A percentile compares a stretch with the other conserved stretches of the same genome.
Evolutionary conservation across 2,113 vertebrate species (phyloP).

Genomic region (Prionailurus bengalensis): DNA sequence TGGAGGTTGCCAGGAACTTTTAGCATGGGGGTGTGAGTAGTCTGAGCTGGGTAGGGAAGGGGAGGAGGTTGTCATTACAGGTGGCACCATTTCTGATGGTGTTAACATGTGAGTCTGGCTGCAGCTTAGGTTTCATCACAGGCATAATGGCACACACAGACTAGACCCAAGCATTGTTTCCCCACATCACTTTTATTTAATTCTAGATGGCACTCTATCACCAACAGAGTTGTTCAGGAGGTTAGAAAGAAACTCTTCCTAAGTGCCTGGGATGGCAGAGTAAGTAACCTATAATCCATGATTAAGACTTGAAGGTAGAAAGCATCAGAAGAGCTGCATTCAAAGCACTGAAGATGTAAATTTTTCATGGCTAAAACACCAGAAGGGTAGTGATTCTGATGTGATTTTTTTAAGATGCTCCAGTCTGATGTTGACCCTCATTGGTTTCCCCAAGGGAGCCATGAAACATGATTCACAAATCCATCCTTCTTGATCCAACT

Average conservation of each 20-base stretch:
- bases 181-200: background rate
- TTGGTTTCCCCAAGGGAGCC: background rate
- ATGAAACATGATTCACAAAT: background rate
- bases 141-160: too few species aligned
- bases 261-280: background rate
- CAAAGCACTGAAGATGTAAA: background rate
- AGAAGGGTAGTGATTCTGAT: background rate
- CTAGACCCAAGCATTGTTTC: background rate
- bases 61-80: background rate
- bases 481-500: background rate
- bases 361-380: background rate
- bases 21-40: background rate
- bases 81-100: background rate
- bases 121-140: background rate
- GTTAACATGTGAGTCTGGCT: background rate
- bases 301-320: background rate
- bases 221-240: background rate
- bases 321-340: background rate
- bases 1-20: background rate
- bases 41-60: background rate
- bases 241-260: background rate
- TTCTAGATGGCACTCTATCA: background rate
- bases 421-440: background rate
- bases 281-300: background rate
- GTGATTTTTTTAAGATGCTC: background rate